These are phyloP conservation scores for Nothocercus julius DNA, from an alignment of 2,113 vertebrate species.

Conservation along the genomic window DNA sequence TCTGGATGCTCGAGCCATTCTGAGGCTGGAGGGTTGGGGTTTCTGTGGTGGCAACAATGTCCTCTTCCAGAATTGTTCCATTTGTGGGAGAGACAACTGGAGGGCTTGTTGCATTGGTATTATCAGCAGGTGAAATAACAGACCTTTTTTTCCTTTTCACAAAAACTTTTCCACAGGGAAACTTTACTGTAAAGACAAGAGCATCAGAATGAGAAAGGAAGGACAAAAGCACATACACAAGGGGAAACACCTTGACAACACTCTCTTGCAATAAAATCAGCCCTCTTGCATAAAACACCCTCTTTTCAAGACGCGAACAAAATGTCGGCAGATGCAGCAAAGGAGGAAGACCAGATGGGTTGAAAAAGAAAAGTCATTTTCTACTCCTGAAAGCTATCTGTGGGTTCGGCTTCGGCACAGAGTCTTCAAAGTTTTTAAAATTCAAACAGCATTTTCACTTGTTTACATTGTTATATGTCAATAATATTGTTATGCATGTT, in stretches of 20 bases:
- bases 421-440: background rate
- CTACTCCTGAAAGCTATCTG: background rate
- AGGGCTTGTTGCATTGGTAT: background rate
- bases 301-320: background rate
- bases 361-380: background rate
- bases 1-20: background rate
- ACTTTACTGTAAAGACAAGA: slow-evolving; percentile 59
- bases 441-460: background rate
- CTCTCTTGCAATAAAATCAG: background rate
- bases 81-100: background rate
- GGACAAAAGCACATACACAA: background rate
- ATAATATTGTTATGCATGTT: no score
- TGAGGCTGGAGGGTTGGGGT: rapidly evolving
- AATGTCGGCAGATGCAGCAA: background rate
- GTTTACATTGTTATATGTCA: background rate
- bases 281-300: background rate
- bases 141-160: slow-evolving; percentile 45
- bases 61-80: background rate
- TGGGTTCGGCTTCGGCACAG: background rate
- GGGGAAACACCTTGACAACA: background rate
- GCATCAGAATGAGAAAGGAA: background rate
- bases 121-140: background rate
- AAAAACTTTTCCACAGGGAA: slow-evolving; percentile 69
- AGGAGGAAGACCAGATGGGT: background rate
- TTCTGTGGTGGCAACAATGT: background rate